Evolutionary conservation across 2,113 vertebrate species (phyloP).

Genomic region (Erythrolamprus reginae): DNA sequence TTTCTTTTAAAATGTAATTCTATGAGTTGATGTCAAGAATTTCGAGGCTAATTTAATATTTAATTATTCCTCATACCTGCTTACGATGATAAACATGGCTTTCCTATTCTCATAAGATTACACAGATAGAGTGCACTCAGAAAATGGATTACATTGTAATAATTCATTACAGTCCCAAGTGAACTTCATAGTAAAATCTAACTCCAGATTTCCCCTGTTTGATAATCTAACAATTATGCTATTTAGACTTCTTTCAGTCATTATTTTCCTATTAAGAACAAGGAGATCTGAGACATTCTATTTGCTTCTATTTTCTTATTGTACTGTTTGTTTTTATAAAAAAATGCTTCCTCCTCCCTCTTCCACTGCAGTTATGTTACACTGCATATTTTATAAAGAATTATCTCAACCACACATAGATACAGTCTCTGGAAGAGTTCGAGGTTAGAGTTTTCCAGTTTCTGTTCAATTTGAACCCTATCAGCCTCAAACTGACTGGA

Average conservation of each 20-base stretch:
- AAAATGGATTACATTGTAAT: neutral
- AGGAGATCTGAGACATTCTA: neutral
- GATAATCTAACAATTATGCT: neutral
- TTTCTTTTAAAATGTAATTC: neutral
- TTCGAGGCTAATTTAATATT: neutral
- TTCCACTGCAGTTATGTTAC: neutral
- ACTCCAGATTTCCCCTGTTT: neutral
- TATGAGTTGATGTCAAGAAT: neutral
- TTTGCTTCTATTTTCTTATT: neutral
- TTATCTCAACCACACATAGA: neutral
- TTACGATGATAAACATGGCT: neutral
- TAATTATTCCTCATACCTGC: neutral
- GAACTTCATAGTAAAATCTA: neutral
- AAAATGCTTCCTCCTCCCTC: neutral
- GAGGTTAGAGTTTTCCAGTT: neutral
- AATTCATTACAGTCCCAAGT: neutral
- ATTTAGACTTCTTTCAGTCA: neutral
- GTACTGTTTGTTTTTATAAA: neutral
- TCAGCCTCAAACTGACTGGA: neutral
- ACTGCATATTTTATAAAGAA: neutral
- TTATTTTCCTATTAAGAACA: neutral
- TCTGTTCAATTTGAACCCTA: neutral
- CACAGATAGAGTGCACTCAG: neutral
- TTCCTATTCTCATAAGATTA: neutral
- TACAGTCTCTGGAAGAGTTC: neutral